Evolutionary conservation across 2,888 invertebrate genomes (phyloP), one percentile per base, ranked within the genome.

Genomic region (Scelioninae gen. 2): DNA sequence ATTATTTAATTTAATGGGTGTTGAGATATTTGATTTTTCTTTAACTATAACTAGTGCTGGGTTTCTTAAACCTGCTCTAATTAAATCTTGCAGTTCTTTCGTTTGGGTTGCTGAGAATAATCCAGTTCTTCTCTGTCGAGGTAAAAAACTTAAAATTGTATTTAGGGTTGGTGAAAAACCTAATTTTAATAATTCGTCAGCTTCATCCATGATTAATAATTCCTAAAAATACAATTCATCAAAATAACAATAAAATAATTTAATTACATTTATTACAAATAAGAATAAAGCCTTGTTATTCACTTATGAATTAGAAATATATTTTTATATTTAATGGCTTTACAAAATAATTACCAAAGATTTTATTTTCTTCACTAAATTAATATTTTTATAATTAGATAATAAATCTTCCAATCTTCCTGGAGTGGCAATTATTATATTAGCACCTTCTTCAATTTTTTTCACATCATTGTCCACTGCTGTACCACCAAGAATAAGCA

Each of bases 21-120:
- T 94, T 76, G 91, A 93, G 31, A 91, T 90, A 0, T 90, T 89
- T 0, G 92, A 91, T 83, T 96, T 96, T 82, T 97, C 96, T 82
- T 94, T 95, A 0, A 98, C 96, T 11, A 93, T 91, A 7, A 98
- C 92, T 0, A 95, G 87, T 0, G 96, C 94, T 0, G 98, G 98
- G 88, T 98, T 98, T 76, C 98, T 88, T 4, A 98, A 87, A 0
- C 98, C 98, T 2, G 98, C 98, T 78, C 97, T 89, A 53, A 98
- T 94, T 10, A 99, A 87, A 80, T 96, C 94, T 74, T 95, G 92
- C 0, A 98, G 90, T 86, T 97, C 95, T 82, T 96, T 95, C 0
- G 98, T 98, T 87, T 98, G 98, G 1, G 99, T 99, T 0, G 99
- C 99, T 0, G 98, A 98, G 88, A 99, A 99, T n/a, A 99, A 89